These are phyloP conservation scores for Apus apus DNA, from an alignment of 2,113 vertebrate genomes.

Conservation along the genomic window DNA sequence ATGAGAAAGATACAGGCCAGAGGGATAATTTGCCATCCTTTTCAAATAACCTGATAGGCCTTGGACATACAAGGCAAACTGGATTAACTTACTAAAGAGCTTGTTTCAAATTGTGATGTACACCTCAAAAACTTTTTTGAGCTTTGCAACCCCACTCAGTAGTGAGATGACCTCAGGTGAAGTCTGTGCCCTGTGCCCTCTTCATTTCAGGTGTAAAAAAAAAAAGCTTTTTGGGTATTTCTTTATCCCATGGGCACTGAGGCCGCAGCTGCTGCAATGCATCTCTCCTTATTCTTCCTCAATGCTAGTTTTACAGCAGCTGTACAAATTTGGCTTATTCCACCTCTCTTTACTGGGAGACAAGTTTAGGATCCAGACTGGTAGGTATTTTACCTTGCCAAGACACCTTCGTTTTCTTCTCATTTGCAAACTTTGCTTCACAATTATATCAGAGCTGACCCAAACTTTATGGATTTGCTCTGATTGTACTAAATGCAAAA, in stretches of 20 bases:
- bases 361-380: background rate
- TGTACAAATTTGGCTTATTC: background rate
- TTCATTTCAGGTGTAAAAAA: background rate
- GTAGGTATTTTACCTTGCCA: background rate
- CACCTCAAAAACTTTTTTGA: background rate
- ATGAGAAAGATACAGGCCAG: background rate
- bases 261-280: background rate
- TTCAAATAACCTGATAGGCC: background rate
- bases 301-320: fast-evolving
- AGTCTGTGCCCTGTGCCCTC: background rate
- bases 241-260: background rate
- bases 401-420: background rate
- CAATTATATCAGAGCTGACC: background rate
- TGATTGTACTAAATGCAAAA: background rate
- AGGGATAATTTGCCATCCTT: background rate
- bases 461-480: background rate
- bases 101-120: background rate
- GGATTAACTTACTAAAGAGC: background rate
- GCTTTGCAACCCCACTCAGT: background rate
- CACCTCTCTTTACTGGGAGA: background rate
- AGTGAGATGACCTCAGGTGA: background rate
- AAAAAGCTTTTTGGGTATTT: background rate
- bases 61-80: background rate
- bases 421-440: background rate
- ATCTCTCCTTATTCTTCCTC: background rate